phyloP scores from a whole-genome alignment of 2,797 vertebrate genomes.

The Sebastes steindachneri region DNA sequence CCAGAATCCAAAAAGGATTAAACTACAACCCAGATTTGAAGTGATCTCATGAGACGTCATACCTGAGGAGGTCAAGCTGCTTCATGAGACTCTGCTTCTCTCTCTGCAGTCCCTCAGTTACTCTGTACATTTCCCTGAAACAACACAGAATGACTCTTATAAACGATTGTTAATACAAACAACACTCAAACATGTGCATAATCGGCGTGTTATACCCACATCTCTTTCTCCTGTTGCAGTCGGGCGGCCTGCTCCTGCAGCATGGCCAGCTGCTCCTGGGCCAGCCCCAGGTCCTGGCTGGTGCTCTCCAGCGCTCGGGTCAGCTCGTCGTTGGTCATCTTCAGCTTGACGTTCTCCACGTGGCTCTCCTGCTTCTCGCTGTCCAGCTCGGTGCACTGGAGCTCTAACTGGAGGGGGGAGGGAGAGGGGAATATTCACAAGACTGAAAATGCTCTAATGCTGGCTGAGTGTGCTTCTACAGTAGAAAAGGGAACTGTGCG shows the following conservation, averaged over 20 bases:
- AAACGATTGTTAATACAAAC: neutral
- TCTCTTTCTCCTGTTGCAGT: constrained; percentile 90
- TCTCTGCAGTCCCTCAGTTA: constrained; percentile 91
- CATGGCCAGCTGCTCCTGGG: constrained; percentile 88
- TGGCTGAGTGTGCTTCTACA: neutral
- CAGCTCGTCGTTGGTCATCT: constrained; percentile 90
- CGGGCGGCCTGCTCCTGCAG: constrained; percentile 87
- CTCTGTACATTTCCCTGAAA: constrained; percentile 90
- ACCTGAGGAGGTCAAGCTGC: constrained; percentile 94
- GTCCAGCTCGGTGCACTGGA: constrained; percentile 86
- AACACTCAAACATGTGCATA: neutral
- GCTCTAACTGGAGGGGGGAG: constrained; percentile 83
- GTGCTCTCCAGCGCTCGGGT: constrained; percentile 85
- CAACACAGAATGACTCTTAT: neutral
- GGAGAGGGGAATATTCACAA: neutral
- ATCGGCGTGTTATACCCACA: constrained; percentile 76
- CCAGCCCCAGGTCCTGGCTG: constrained; percentile 83
- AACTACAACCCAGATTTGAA: neutral
- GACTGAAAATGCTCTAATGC: constrained; percentile 7
- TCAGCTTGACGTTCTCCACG: constrained; percentile 91
- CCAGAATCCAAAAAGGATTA: constrained; percentile 13
- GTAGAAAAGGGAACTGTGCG: neutral
- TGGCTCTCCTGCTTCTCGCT: constrained; percentile 89
- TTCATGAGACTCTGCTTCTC: constrained; percentile 92
- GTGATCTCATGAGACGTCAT: neutral